Conservation (phyloP, 2,888 invertebrate genomes). For the Drosophila glabriapex region DNA sequence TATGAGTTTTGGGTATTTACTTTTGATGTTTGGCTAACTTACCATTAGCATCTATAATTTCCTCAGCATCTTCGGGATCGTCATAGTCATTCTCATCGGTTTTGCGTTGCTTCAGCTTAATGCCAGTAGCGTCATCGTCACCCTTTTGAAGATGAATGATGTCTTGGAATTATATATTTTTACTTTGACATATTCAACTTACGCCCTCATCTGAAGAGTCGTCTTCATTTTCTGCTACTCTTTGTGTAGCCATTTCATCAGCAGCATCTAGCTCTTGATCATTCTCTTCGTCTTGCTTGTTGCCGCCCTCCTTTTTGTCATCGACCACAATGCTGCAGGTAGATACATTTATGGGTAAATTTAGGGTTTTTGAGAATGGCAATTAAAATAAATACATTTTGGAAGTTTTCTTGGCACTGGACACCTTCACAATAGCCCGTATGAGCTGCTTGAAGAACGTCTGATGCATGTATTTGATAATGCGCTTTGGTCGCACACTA, state of each 20-base stretch:
- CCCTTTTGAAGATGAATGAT: slow-evolving; percentile 47
- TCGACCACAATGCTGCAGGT: slow-evolving; percentile 85
- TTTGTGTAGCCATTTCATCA: slow-evolving; percentile 79
- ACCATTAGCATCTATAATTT: slow-evolving; percentile 85
- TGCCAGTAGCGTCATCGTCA: slow-evolving; percentile 84
- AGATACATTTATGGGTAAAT: not conserved
- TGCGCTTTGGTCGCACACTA: slow-evolving; percentile 89
- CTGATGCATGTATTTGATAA: slow-evolving; percentile 91
- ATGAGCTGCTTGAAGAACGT: slow-evolving; percentile 90
- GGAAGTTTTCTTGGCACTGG: slow-evolving; percentile 85
- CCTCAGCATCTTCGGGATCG: slow-evolving; percentile 88
- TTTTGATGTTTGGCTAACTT: not conserved
- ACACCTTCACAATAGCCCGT: slow-evolving; percentile 87
- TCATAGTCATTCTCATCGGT: slow-evolving; percentile 89
- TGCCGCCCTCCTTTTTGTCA: slow-evolving; percentile 70
- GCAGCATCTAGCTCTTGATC: slow-evolving; percentile 83
- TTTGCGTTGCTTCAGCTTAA: slow-evolving; percentile 87
- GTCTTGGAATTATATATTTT: not conserved
- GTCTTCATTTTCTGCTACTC: slow-evolving; percentile 69
- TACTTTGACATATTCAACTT: slow-evolving; percentile 56
- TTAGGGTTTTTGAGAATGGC: fast-evolving
- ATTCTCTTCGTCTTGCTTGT: slow-evolving; percentile 80
- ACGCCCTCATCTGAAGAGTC: slow-evolving; percentile 84
- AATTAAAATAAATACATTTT: slow-evolving; percentile 67
- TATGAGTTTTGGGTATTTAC: not conserved